phyloP scores from a whole-genome alignment of 1,140 invertebrate species.

The Coptotermes formosanus region DNA sequence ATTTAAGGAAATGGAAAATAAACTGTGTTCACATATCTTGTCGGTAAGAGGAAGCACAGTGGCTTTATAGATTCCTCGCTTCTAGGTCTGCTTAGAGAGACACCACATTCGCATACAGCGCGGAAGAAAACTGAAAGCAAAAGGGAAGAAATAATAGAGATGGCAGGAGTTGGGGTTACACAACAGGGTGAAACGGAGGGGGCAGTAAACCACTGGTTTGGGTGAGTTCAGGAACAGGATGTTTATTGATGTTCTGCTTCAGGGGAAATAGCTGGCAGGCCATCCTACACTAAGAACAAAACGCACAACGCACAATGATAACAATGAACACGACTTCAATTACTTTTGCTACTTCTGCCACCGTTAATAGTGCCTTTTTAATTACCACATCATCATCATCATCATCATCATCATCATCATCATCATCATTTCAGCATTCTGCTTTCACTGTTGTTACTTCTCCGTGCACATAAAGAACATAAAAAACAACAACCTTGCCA shows the following conservation, averaged over 20 bases:
- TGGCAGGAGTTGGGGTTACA: not conserved
- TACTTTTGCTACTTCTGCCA: too few relatives aligned
- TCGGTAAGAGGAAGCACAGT: not conserved
- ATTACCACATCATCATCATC: too few relatives aligned
- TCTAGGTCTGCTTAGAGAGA: not conserved
- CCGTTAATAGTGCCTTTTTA: too few relatives aligned
- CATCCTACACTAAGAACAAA: not conserved
- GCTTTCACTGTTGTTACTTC: too few relatives aligned
- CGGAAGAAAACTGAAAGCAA: not conserved
- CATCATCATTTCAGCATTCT: too few relatives aligned
- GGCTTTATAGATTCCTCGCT: not conserved
- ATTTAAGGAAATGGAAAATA: constrained; percentile 13
- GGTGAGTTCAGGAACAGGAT: not conserved
- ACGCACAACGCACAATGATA: not conserved
- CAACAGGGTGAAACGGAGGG: not conserved
- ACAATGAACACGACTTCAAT: too few relatives aligned
- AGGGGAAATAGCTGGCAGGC: not conserved
- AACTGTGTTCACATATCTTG: not conserved
- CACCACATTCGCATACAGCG: not conserved
- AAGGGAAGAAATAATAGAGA: not conserved
- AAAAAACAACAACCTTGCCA: too few relatives aligned
- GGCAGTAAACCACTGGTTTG: not conserved
- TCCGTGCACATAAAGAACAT: too few relatives aligned
- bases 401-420: too few relatives aligned
- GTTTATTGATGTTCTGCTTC: not conserved